Base-by-base conservation (phyloP, 2,888 invertebrate species). In the Calameuta filiformis region DNA sequence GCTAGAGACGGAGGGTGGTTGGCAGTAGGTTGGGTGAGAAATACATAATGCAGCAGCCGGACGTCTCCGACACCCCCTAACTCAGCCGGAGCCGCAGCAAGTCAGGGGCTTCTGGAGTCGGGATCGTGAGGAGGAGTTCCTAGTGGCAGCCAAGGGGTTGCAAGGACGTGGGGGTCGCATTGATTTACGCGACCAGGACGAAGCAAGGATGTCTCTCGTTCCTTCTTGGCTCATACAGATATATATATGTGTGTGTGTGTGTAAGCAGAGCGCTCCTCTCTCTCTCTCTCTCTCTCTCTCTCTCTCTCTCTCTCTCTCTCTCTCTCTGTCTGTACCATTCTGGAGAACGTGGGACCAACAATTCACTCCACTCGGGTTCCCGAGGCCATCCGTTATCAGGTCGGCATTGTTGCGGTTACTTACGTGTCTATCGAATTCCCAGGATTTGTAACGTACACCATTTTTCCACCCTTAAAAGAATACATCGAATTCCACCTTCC, bases 41-140 rank as follows among this genome's bases (percentile, higher is more conserved):
- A 91, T 91, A 91, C 91, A 91, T 91, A 91, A 91, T 91, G 91
- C 91, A 91, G 90, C 88, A 91, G 91, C 90, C 89, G 90, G 91
- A 91, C 91, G 91, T 90, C 90, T 90, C 90, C 89, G 89, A 90
- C 91, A 91, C 91, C 89, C 90, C 86, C 87, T 86, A 86, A 87
- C 88, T 89, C 88, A 86, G 84, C 84, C 85, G 82, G 79, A 80
- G 79, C 76, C 77, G 79, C 76, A 76, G 82, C 80, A 79, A 74
- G 77, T 82, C 77, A 75, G 76, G 76, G 79, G 76, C 77, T 78
- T 74, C 75, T 78, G 68, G 73, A 75, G 68, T 74, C 74, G 77
- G 73, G 77, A 69, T 30, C 69, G 73, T 68, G 83, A 75, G 37
- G 76, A 77, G 37, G 69, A 77, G 37, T 73, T 68, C 73, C 69